Base-by-base conservation (phyloP, 2,113 vertebrate species). In the Caracal caracal region DNA sequence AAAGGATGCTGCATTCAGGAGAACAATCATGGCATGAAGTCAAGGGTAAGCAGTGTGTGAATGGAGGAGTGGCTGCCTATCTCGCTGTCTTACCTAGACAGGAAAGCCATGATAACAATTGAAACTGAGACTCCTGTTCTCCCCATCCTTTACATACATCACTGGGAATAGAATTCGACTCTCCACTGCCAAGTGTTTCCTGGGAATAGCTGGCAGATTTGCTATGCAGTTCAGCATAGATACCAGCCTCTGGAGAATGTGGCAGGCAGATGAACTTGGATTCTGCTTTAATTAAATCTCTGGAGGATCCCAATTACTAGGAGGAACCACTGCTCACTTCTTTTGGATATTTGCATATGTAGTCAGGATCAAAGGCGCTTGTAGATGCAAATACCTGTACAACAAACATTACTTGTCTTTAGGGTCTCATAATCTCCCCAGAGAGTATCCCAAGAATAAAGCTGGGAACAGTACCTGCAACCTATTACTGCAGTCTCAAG, bases 251-350 rank as follows among this genome's bases (percentile, higher is more conserved):
- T 93, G 82, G 95, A 92, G 95, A 94, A 84, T 51, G 66, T 81
- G 94, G 63, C 92, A 95, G 75, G 86, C 82, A 94, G 79, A 93
- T 96, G 86, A 97, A 97, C 65, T 87, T 96, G 68, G 75, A 89
- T 92, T 49, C 30, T 51, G 59, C 71, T 87, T 94, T 98, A 98
- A 98, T 98, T 97, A 93, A 97, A 96, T 90, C 98, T 75, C 93
- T 66, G 8, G 93, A 33, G 95, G 19, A 95, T 92, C 83, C 68
- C 94, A 95, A 94, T 98, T 97, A 96, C 94, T 76, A 78, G 63
- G 37, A 95, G 82, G 19, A 93, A 65, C 35, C 73, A 68, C 30
- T 87, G 61, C 26, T 95, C 92, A 22, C 79, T 96, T 96, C 43
- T 81, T 90, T 88, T 15, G 35, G 75, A 15, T 30, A 96, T 96